These are phyloP conservation scores for Chauna torquata DNA, from an alignment of 2,113 vertebrate genomes.

Conservation along the genomic window DNA sequence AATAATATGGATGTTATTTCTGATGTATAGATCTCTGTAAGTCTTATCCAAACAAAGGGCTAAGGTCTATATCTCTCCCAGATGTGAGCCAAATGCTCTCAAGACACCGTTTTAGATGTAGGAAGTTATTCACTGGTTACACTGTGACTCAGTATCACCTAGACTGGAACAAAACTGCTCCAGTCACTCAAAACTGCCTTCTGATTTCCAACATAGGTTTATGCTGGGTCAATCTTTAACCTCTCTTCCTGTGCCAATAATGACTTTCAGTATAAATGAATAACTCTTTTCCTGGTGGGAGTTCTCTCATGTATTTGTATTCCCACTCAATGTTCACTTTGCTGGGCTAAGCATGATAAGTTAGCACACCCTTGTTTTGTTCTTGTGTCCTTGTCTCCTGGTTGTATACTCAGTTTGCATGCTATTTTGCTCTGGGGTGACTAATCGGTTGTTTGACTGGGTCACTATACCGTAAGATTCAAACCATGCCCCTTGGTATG, in stretches of 20 bases:
- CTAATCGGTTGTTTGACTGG: background rate
- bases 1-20: background rate
- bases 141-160: background rate
- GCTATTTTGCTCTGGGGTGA: background rate
- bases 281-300: constrained; percentile 24
- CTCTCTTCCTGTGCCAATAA: background rate
- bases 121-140: background rate
- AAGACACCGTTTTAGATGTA: background rate
- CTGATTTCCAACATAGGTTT: background rate
- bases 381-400: background rate
- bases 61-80: accelerated
- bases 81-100: background rate
- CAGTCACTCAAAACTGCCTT: background rate
- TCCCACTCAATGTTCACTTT: accelerated
- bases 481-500: background rate
- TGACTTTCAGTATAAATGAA: constrained; percentile 17
- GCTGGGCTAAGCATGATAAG: background rate
- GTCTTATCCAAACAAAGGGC: background rate
- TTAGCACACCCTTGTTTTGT: background rate
- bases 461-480: background rate
- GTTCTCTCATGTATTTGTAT: background rate
- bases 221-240: constrained; percentile 48
- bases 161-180: background rate
- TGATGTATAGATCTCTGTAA: background rate
- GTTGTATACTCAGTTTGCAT: background rate